Evolutionary conservation across 2,113 vertebrate species (phyloP), one percentile per base, ranked within the genome.

Genomic region (Hemibagrus wyckioides): DNA sequence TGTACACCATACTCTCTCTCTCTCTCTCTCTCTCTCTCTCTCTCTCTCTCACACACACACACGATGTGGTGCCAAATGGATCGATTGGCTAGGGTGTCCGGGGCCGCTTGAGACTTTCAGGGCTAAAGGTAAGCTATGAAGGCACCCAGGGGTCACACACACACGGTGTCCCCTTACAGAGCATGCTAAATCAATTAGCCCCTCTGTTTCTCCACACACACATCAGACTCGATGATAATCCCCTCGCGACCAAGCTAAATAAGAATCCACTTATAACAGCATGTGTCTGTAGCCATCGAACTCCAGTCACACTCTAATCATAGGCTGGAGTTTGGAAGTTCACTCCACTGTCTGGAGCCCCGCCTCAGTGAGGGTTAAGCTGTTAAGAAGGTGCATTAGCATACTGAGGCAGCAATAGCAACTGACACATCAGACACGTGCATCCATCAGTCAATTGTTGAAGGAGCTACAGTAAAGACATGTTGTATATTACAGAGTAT

Each of bases 131-230:
- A 89, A 83, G 63, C 88, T 90, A 90, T 86, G 36, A 88, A 93
- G 92, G 94, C 92, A 90, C 91, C 91, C 89, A 67, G 81, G 92
- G 94, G 95, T 95, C 94, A 95, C 89, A 89, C 93, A 94, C 92
- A 93, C 93, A 93, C 23, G 94, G 95, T 94, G 93, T 95, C 88
- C 85, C 85, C 92, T 95, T 95, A 94, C 95, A 94, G 92, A 94
- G 94, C 94, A 95, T 95, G 94, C 93, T 94, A 95, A 95, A 95
- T 95, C 94, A 94, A 94, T 95, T 95, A 95, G 91, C 91, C 91
- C 91, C 91, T 89, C 92, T 65, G 52, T 87, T 87, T 59, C 82
- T 56, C 69, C 54, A 23, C 81, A 67, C 84, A 81, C 87, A 61
- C 84, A 88, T 83, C 52, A 85, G 87, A 25, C 36, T 86, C 52